Base-by-base conservation (phyloP, 2,888 invertebrate genomes). In the Drosophila nigricruria region DNA sequence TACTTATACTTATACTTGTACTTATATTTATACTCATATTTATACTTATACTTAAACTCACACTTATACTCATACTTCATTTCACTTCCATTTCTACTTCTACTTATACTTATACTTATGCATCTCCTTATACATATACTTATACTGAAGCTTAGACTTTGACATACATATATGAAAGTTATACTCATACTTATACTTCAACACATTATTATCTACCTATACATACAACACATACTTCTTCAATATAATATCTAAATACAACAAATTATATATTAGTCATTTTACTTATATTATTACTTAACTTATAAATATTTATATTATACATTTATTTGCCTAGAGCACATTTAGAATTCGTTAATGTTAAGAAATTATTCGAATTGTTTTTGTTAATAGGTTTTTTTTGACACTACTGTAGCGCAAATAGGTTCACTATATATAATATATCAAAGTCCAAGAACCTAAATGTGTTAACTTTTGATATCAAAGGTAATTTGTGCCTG, bases 391-490 rank as follows among this genome's bases (percentile, higher is more conserved):
- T n/a, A 36, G 32, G 18, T 5, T 14, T 47, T 59, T 34, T 43
- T 61, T 38, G 9, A 8, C 27, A 23, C 38, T 23, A 38, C 34
- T 12, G 6, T n/a, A 9, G 25, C 34, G n/a, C 2, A 45, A 42
- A 25, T 38, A 42, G 16, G 25, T 34, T 61, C 20, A 57, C 27
- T 57, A 8, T 38, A 9, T 18, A 49, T 10, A 61, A 77, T 63
- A 77, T 63, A 60, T 67, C 88, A 86, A 86, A 86, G 85, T 86
- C 76, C 90, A 86, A 34, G 36, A 53, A 73, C 70, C 54, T 32
- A 61, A 52, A 57, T 61, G 66, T 49, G 54, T 40, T 73, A 42
- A 63, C 42, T 56, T 66, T 78, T 64, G 18, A 67, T 88, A 82
- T 82, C 72, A 63, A 27, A 32, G 56, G 27, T 18, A 47, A 42